These are phyloP conservation scores for Scyliorhinus canicula DNA, from an alignment of 2,797 vertebrate genomes.

Conservation along the genomic window DNA sequence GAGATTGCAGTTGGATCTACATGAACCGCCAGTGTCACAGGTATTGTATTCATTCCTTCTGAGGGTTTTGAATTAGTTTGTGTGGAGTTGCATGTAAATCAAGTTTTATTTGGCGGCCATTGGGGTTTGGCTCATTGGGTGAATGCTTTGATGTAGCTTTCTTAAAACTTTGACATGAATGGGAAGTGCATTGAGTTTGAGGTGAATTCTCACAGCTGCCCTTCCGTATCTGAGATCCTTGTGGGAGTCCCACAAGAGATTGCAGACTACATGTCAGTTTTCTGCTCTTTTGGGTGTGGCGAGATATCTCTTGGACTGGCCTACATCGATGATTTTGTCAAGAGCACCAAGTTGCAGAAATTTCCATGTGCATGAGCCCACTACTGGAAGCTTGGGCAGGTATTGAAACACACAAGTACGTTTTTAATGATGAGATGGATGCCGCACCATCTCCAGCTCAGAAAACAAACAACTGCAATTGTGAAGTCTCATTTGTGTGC, in stretches of 20 bases:
- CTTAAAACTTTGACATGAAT: background rate
- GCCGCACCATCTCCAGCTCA: background rate
- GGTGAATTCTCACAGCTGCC: no score
- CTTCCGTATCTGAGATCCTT: no score
- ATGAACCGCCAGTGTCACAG: constrained; percentile 96
- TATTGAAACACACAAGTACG: background rate
- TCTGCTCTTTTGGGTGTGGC: no score
- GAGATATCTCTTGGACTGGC: no score
- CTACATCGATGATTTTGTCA: no score
- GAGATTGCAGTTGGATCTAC: constrained; percentile 89
- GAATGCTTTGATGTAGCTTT: background rate
- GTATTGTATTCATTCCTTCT: constrained; percentile 51
- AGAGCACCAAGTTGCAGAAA: background rate
- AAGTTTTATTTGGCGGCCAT: background rate
- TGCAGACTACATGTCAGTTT: no score
- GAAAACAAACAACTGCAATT: background rate
- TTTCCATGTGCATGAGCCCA: background rate
- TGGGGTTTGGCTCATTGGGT: background rate
- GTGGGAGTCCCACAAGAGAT: no score
- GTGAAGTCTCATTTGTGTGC: background rate
- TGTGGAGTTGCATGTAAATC: background rate
- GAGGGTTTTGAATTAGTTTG: background rate
- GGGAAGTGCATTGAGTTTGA: background rate
- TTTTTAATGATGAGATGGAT: background rate
- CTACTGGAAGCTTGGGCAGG: background rate